Base-by-base conservation (phyloP, 2,797 vertebrate species). In the Megaceryle alcyon region DNA sequence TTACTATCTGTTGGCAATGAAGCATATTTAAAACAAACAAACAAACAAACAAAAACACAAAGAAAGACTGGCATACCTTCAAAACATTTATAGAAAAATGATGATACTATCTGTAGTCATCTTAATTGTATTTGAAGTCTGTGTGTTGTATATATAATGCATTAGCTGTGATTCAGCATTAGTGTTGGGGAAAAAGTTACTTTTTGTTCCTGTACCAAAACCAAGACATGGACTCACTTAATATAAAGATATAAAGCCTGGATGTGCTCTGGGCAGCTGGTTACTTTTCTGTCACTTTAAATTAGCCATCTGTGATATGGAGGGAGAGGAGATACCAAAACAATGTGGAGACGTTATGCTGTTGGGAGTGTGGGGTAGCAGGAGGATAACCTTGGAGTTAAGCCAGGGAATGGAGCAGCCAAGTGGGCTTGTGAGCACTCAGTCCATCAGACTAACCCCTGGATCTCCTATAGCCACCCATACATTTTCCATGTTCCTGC, bases 371-470 rank as follows among this genome's bases (percentile, higher is more conserved):
- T n/a, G 57, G 69, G 44, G 10, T 6, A 86, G 57, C 53, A 75
- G 35, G 25, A 61, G 28, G 29, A 26, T 18, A 64, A 75, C 35
- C 21, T 28, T 53, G 53, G 65, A 66, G 59, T 14, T 29, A 23
- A 91, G 48, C 21, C 35, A 44, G 46, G 29, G 31, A 92, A 31
- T 1, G 4, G 31, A 90, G 29, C 19, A 33, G 13, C 33, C 33
- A 43, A 31, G 26, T 1, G 16, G 39, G 7, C 49, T 66, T 1
- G 1, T 51, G 33, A 78, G 33, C 1, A 0, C 51, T 70, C 48
- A 56, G 41, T 31, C 61, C 44, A 28, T 72, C 61, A 51, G 35
- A 82, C 35, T 46, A 64, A 68, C 3, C 22, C 14, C 22, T 63
- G 44, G 31, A 12, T 75, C 22, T 83, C 28, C 65, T 39, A 2